Percentiles rank a stretch among this genome's conserved stretches.
Evolutionary conservation across 2,113 vertebrate species (phyloP).

Genomic region (Gobio gobio): DNA sequence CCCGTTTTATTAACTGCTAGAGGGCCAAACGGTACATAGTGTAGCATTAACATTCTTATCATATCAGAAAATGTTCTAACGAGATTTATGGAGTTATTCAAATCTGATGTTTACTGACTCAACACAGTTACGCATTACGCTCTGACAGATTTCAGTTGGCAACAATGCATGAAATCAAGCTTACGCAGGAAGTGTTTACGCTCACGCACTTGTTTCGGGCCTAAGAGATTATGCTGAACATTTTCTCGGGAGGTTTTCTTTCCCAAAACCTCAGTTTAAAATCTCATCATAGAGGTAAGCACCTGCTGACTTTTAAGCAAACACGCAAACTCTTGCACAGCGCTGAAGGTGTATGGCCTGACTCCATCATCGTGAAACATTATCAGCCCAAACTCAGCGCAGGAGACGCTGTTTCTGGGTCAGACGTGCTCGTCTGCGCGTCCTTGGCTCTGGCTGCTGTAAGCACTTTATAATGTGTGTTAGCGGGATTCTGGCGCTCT

Average conservation of each 20-base stretch:
- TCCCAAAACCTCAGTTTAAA: slow-evolving; percentile 20
- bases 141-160: background rate
- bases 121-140: background rate
- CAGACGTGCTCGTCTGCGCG: slow-evolving; percentile 62
- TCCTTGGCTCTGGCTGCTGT: slow-evolving; percentile 67
- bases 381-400: slow-evolving; percentile 56
- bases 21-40: too few species aligned
- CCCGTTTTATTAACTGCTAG: too few species aligned
- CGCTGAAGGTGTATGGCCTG: slow-evolving; percentile 15
- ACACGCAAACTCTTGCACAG: background rate
- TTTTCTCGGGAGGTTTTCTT: slow-evolving; percentile 2
- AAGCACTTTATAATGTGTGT: slow-evolving; percentile 61
- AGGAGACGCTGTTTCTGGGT: slow-evolving; percentile 72
- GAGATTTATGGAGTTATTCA: background rate
- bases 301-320: slow-evolving; percentile 17
- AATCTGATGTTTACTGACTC: background rate
- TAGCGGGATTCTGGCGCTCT: slow-evolving; percentile 60
- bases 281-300: slow-evolving; percentile 42
- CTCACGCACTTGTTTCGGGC: background rate
- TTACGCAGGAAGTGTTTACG: background rate
- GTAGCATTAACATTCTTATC: background rate
- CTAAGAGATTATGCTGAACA: slow-evolving; percentile 1
- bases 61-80: background rate
- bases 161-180: background rate
- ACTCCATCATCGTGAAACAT: slow-evolving; percentile 42